These are phyloP conservation scores for Lepus americanus DNA, from an alignment of 2,113 vertebrate genomes.

Conservation along the genomic window DNA sequence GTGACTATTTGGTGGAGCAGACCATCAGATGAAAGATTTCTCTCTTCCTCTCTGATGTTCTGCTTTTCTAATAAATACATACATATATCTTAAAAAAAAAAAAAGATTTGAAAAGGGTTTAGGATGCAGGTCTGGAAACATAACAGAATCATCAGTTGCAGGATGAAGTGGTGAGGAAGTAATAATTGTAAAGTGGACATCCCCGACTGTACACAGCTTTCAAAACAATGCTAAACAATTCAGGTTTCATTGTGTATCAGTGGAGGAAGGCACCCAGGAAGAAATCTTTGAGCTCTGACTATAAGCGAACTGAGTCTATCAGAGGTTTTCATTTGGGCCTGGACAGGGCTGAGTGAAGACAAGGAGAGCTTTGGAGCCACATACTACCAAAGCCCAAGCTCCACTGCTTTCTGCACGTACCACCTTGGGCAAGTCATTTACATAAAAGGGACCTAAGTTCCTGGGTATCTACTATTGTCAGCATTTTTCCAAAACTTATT, in stretches of 20 bases:
- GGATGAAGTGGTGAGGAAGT: background rate
- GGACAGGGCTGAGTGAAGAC: background rate
- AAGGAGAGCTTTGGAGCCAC: background rate
- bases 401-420: background rate
- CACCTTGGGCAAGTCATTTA: background rate
- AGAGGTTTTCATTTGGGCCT: background rate
- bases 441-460: background rate
- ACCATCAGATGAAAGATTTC: too few species aligned
- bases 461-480: background rate
- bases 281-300: background rate
- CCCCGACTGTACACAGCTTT: background rate
- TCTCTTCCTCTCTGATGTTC: too few species aligned
- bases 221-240: background rate
- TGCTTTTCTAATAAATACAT: too few species aligned
- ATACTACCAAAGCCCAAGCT: background rate
- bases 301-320: background rate
- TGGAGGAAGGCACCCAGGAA: fast-evolving
- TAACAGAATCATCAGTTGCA: background rate
- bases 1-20: too few species aligned
- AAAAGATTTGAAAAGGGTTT: background rate
- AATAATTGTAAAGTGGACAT: background rate
- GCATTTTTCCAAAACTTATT: background rate
- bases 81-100: too few species aligned
- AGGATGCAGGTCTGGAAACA: background rate
- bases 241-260: background rate